A percentile compares a stretch with the other conserved stretches of the same genome.
phyloP scores from a whole-genome alignment of 2,113 vertebrate genomes.

The Syrmaticus mikado region DNA sequence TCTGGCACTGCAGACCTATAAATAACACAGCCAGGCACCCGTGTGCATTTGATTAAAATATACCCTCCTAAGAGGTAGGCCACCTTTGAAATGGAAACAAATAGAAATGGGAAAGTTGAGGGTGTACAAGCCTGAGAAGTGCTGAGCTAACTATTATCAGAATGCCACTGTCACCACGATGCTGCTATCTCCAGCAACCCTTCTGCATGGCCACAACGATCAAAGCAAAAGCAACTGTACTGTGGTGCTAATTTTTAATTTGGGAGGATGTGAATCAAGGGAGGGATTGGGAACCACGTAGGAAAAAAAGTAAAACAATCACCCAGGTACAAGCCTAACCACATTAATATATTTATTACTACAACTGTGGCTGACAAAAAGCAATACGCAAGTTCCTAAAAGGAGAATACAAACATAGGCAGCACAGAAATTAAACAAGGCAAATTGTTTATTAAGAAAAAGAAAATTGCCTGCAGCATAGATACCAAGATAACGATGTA shows the following conservation, averaged over 20 bases:
- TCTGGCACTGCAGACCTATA: not conserved
- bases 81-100: constrained; percentile 1
- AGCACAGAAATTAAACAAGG: not conserved
- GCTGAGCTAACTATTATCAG: not conserved
- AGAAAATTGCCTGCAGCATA: not conserved
- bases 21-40: not conserved
- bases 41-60: not conserved
- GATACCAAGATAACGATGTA: not conserved
- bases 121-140: not conserved
- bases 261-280: fast-evolving
- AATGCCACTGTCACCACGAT: not conserved
- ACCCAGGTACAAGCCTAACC: not conserved
- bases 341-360: not conserved
- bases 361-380: not conserved
- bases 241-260: not conserved
- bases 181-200: not conserved
- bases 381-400: not conserved
- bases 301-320: not conserved
- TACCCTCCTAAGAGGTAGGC: not conserved
- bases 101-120: not conserved
- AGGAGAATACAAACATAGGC: not conserved
- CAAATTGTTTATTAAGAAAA: not conserved
- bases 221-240: not conserved
- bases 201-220: not conserved
- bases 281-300: not conserved